phyloP scores from a whole-genome alignment of 2,113 vertebrate genomes.

The Hiodon alosoides region DNA sequence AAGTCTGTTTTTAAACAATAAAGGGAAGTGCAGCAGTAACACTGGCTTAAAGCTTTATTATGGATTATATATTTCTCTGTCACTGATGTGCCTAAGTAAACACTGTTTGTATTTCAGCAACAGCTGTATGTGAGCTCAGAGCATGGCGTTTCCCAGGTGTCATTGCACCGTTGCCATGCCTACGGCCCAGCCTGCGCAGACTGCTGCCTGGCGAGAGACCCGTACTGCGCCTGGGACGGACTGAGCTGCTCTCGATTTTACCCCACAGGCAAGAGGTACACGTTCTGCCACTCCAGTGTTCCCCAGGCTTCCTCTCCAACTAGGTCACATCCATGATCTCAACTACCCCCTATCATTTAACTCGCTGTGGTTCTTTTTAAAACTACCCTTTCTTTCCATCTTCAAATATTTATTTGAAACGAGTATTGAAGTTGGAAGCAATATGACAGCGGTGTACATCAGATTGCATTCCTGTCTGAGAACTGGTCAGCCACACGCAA shows the following conservation, averaged over 20 bases:
- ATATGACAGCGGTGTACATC: too few relatives aligned
- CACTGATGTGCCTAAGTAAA: conserved; percentile 48
- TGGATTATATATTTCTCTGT: conserved; percentile 34
- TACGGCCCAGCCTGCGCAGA: conserved; percentile 92
- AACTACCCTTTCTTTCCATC: not conserved
- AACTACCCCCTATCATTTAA: not conserved
- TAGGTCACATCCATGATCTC: not conserved
- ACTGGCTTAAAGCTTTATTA: not conserved
- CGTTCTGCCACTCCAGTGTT: not conserved
- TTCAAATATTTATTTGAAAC: not conserved
- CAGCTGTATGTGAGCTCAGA: conserved; percentile 92
- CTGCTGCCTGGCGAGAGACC: conserved; percentile 93
- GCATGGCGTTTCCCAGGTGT: conserved; percentile 85
- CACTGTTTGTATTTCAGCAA: conserved; percentile 76
- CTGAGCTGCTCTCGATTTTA: conserved; percentile 91
- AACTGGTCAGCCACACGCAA: too few relatives aligned
- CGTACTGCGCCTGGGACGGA: conserved; percentile 98
- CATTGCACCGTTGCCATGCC: conserved; percentile 88
- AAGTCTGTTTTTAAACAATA: too few relatives aligned
- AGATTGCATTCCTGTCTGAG: too few relatives aligned
- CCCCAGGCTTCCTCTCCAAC: too few relatives aligned
- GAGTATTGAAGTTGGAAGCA: too few relatives aligned
- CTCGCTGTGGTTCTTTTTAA: not conserved
- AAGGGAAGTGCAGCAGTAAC: too few relatives aligned
- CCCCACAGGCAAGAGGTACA: conserved; percentile 87